Evolutionary conservation across 2,888 invertebrate species (phyloP), one percentile per base, ranked within the genome.

Genomic region (Orchestes rusci): DNA sequence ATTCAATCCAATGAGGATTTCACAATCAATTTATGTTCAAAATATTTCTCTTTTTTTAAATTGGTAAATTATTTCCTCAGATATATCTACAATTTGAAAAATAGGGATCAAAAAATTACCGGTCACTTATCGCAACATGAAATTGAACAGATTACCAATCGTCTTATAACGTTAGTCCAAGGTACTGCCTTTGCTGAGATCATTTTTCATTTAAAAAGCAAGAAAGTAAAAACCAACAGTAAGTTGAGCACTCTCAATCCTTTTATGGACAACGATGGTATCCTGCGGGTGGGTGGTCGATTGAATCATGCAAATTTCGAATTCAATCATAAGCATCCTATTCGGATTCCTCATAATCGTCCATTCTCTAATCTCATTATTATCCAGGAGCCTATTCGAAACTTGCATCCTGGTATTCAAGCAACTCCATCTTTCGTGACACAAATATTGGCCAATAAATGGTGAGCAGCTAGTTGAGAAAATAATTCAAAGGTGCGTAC

Each of bases 311-410:
- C 50, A 15, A 15, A 36, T 4, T 30, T 47, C 3, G 15, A 38
- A 16, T 40, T 39, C 32, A 33, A 45, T 20, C 32, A 51, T 29
- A 51, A 43, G 30, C 51, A 51, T 38, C 51, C 51, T 15, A 34
- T 50, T 19, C 45, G 49, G 12, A 36, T 51, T 13, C 42, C 51
- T 10, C 5, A 31, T 12, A 31, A 31, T 5, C 31, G 12, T 31
- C 31, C 31, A 5, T 31, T 31, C 7, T 10, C 12, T 31, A 5
- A 5, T 23, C 13, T 12, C 5, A 31, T 31, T 12, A 12, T 31
- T 31, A 7, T 5, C 7, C 12, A 31, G 7, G 31, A 12, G 12
- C 31, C 7, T 12, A 31, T 31, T 12, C 7, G 31, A 31, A 31
- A 12, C 12, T 31, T 31, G 12, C 31, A 31, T 12, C 13, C 31